Percentiles rank a stretch among this genome's conserved stretches.
phyloP scores from a whole-genome alignment of 2,113 vertebrate species.

The Phocoena phocoena region DNA sequence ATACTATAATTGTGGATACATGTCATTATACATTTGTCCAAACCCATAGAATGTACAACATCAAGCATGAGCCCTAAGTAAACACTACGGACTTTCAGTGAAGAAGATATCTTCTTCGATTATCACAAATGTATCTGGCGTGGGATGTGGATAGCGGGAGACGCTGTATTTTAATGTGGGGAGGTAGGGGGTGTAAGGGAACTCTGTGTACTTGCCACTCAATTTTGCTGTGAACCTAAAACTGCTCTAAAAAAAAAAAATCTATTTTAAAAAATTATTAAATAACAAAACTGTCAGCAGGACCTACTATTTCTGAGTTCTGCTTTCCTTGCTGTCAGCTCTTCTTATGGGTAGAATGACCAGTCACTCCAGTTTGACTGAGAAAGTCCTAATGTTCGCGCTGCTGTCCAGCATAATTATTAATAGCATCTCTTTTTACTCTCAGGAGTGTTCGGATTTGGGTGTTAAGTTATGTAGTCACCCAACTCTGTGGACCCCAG shows the following conservation, averaged over 20 bases:
- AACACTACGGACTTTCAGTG: neutral
- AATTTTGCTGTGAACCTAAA: neutral
- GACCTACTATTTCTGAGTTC: neutral
- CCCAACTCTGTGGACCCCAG: neutral
- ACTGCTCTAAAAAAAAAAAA: neutral
- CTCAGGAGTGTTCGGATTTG: neutral
- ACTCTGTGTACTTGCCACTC: neutral
- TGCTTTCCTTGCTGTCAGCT: neutral
- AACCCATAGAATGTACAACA: neutral
- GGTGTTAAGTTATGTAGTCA: neutral
- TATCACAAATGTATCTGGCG: neutral
- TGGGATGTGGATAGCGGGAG: neutral
- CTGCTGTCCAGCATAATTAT: neutral
- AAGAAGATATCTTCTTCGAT: neutral
- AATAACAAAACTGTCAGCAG: neutral
- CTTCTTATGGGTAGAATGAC: neutral
- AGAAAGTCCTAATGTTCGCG: neutral
- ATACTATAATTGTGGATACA: neutral
- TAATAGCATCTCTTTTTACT: neutral
- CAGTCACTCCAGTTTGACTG: neutral
- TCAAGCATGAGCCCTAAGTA: neutral
- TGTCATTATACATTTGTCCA: neutral
- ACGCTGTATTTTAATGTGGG: neutral
- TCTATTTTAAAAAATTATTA: neutral
- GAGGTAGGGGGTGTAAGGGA: neutral